Conservation (phyloP, 1,140 invertebrate genomes). For the Proales similis region DNA sequence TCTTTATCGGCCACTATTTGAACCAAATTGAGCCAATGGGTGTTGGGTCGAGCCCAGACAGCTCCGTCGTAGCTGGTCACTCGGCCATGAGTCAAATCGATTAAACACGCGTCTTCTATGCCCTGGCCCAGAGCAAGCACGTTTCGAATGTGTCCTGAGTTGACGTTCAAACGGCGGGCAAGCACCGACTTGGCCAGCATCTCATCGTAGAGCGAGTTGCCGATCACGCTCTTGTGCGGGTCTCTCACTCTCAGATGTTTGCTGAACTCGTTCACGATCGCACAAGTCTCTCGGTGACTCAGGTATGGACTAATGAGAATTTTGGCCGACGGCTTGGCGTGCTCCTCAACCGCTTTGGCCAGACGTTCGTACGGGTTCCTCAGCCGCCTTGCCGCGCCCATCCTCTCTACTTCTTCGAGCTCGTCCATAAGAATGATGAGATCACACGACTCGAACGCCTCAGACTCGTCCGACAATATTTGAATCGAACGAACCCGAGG, state of each 20-base stretch:
- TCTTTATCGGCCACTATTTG: conserved; percentile 30
- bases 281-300: conserved; percentile 8
- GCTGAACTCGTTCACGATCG: conserved; percentile 17
- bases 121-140: conserved; percentile 23
- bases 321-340: conserved; percentile 15
- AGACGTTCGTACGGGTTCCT: conserved; percentile 14
- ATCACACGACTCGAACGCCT: conserved; percentile 27
- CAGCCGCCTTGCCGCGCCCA: background rate
- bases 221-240: conserved; percentile 23
- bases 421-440: conserved; percentile 31
- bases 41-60: conserved; percentile 23
- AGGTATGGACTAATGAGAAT: conserved; percentile 22
- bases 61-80: conserved; percentile 35
- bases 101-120: conserved; percentile 6
- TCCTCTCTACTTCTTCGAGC: background rate
- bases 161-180: conserved; percentile 11
- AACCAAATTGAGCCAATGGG: conserved; percentile 31
- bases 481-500: conserved; percentile 9
- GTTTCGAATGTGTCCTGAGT: conserved; percentile 12
- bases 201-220: conserved; percentile 29
- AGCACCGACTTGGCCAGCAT: conserved; percentile 20
- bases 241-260: conserved; percentile 9
- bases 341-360: conserved; percentile 8
- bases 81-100: conserved; percentile 17
- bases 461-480: background rate